Conservation (phyloP, 2,888 invertebrate genomes). For the Melanotus villosus region DNA sequence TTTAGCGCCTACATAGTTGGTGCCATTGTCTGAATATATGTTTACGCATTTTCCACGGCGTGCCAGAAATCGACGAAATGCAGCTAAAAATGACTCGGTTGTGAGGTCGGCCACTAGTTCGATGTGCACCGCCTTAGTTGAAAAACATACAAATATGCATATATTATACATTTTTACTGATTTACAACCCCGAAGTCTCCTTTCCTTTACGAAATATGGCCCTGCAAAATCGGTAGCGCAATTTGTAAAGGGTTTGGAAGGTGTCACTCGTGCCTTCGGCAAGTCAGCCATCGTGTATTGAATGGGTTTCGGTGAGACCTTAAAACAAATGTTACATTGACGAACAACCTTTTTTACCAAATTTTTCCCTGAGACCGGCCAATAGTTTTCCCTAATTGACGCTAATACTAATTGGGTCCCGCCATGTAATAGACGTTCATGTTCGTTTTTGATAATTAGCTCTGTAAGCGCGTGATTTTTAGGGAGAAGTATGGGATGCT, state of each 20-base stretch:
- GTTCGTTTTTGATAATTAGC: conserved; percentile 43
- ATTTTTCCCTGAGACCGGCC: conserved; percentile 53
- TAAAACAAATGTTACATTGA: conserved; percentile 51
- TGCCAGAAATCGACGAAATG: conserved; percentile 48
- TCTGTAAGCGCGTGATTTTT: conserved; percentile 38
- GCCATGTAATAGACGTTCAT: conserved; percentile 40
- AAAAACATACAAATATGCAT: conserved; percentile 52
- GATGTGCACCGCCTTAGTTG: conserved; percentile 49
- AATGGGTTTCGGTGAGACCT: conserved; percentile 40
- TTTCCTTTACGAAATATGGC: conserved; percentile 53
- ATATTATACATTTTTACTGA: conserved; percentile 49
- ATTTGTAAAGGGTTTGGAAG: conserved; percentile 51
- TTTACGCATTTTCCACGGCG: conserved; percentile 46
- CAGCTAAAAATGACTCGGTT: conserved; percentile 42
- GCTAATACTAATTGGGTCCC: conserved; percentile 41
- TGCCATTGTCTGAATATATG: conserved; percentile 51
- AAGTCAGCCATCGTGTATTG: conserved; percentile 54
- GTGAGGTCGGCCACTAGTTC: conserved; percentile 45
- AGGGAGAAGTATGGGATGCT: conserved; percentile 45
- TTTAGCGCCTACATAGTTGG: conserved; percentile 50
- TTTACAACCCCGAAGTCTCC: conserved; percentile 45
- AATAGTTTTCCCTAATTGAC: conserved; percentile 43
- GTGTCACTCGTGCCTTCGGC: conserved; percentile 48
- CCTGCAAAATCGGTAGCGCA: conserved; percentile 55
- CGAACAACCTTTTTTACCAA: conserved; percentile 46